Evolutionary conservation across 2,113 vertebrate genomes (phyloP).

Genomic region (Cathartes aura): DNA sequence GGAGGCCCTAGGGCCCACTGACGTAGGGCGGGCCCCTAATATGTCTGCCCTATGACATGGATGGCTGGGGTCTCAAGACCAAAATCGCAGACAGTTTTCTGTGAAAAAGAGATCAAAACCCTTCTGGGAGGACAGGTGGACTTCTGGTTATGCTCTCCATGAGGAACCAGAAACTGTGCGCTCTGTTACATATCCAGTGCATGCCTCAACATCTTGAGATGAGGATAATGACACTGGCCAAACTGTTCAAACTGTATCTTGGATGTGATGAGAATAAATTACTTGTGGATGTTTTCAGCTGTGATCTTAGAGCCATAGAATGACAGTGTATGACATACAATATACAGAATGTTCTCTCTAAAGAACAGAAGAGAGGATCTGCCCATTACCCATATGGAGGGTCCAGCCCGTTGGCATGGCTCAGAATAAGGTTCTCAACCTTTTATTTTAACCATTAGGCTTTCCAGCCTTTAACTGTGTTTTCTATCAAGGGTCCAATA

Average conservation of each 20-base stretch:
- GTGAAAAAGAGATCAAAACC: neutral
- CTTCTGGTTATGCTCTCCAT: neutral
- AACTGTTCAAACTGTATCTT: neutral
- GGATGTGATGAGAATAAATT: neutral
- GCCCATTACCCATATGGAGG: neutral
- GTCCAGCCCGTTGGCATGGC: neutral
- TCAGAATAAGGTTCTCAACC: neutral
- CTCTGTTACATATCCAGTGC: neutral
- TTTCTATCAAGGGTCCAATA: constrained; percentile 70
- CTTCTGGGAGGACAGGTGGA: neutral
- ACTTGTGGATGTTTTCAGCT: neutral
- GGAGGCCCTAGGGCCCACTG: neutral
- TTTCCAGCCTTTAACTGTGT: constrained; percentile 40
- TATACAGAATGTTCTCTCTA: neutral
- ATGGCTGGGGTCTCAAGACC: neutral
- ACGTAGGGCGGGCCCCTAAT: neutral
- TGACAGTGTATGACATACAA: neutral
- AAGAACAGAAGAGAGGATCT: neutral
- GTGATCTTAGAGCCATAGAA: neutral
- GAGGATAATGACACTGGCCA: neutral
- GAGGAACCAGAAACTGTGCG: neutral
- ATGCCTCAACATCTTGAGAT: neutral
- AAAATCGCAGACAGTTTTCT: neutral
- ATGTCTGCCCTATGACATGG: neutral
- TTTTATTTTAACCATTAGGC: constrained; percentile 26